Conservation (phyloP, 2,888 invertebrate genomes). For the Laothoe populi region DNA sequence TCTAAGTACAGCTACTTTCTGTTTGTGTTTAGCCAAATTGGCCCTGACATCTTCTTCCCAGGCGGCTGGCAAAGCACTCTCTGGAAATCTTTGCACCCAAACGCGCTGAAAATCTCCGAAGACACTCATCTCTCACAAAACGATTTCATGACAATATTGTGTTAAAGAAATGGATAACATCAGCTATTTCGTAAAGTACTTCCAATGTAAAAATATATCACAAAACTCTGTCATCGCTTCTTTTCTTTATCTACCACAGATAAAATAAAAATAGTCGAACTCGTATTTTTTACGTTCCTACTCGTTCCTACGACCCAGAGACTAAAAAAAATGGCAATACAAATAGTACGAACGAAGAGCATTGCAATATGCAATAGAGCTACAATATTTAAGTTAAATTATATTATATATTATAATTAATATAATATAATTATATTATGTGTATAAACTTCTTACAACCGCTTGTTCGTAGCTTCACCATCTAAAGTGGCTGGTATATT, state of each 20-base stretch:
- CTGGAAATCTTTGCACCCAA: slow-evolving; percentile 96
- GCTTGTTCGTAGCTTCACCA: too few relatives aligned
- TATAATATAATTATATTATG: too few relatives aligned
- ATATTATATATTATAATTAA: too few relatives aligned
- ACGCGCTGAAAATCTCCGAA: slow-evolving; percentile 96
- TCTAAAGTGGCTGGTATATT: too few relatives aligned
- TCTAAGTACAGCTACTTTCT: slow-evolving; percentile 91
- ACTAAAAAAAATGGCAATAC: too few relatives aligned
- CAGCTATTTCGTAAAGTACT: slow-evolving; percentile 41
- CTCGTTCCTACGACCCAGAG: too few relatives aligned
- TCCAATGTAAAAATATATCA: slow-evolving; percentile 59
- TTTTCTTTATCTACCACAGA: slow-evolving; percentile 35
- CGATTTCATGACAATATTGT: slow-evolving; percentile 83
- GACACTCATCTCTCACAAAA: slow-evolving; percentile 90
- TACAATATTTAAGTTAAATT: too few relatives aligned
- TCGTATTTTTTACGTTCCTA: too few relatives aligned
- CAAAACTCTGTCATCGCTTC: slow-evolving; percentile 65
- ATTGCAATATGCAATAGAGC: too few relatives aligned
- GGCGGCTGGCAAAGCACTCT: slow-evolving; percentile 94
- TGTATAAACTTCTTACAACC: too few relatives aligned
- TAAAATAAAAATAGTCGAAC: slow-evolving; percentile 27
- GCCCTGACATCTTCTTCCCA: slow-evolving; percentile 97
- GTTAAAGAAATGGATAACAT: slow-evolving; percentile 60
- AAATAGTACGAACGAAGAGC: too few relatives aligned
- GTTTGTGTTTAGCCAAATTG: slow-evolving; percentile 94